Evolutionary conservation across 2,888 invertebrate genomes (phyloP).

Genomic region (Lycocerus yunnanus): DNA sequence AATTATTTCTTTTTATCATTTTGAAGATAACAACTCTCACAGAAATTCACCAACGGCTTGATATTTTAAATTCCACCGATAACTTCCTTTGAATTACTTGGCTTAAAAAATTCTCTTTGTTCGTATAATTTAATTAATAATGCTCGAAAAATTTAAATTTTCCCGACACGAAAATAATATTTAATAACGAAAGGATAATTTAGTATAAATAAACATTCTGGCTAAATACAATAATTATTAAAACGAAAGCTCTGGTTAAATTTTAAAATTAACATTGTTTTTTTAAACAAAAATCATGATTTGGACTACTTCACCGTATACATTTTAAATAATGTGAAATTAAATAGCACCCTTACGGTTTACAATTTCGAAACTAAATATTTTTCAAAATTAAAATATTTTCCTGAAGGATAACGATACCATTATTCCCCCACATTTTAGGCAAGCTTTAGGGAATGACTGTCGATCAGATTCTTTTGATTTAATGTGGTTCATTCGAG

Average conservation of each 20-base stretch:
- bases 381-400: background rate
- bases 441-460: background rate
- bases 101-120: background rate
- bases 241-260: background rate
- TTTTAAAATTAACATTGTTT: background rate
- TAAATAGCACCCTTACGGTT: background rate
- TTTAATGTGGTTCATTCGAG: background rate
- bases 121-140: background rate
- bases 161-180: background rate
- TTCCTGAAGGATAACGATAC: background rate
- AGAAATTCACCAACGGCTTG: background rate
- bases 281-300: background rate
- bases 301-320: no score
- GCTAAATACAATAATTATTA: background rate
- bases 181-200: background rate
- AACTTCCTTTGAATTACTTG: background rate
- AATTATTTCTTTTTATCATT: background rate
- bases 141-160: background rate
- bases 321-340: no score
- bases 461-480: background rate
- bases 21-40: background rate
- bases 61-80: background rate
- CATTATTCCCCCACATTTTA: no score
- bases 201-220: background rate
- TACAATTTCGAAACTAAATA: background rate